phyloP scores from a whole-genome alignment of 2,888 invertebrate genomes.

The Laspeyria flexula region DNA sequence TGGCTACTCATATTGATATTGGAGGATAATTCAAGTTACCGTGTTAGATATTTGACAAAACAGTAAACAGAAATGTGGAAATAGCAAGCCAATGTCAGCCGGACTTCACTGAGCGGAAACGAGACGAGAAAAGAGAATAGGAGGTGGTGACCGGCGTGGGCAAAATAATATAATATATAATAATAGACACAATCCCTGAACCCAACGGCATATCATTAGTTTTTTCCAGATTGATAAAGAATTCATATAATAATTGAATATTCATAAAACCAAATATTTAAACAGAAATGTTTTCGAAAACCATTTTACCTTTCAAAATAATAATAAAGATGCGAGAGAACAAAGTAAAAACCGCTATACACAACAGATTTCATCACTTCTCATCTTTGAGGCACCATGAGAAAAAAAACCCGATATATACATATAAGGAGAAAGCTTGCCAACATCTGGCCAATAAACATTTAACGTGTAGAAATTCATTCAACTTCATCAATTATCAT shows the following conservation, averaged over 20 bases:
- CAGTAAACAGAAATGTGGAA: too few relatives aligned
- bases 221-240: too few relatives aligned
- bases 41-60: background rate
- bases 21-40: too few relatives aligned
- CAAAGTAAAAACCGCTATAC: background rate
- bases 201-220: too few relatives aligned
- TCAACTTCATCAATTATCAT: constrained; percentile 56
- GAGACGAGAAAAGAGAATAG: too few relatives aligned
- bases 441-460: constrained; percentile 51
- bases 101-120: too few relatives aligned
- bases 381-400: constrained; percentile 1
- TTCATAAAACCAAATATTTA: background rate
- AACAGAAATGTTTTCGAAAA: background rate
- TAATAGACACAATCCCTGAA: too few relatives aligned
- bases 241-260: background rate
- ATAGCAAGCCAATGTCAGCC: too few relatives aligned
- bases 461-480: constrained; percentile 44
- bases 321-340: background rate
- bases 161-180: too few relatives aligned
- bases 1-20: too few relatives aligned
- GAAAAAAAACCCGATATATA: constrained; percentile 10
- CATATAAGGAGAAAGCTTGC: constrained; percentile 59
- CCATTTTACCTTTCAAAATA: background rate
- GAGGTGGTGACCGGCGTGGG: too few relatives aligned
- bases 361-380: background rate